These are phyloP conservation scores for Cephus spinipes DNA, from an alignment of 2,888 invertebrate species.

Conservation along the genomic window DNA sequence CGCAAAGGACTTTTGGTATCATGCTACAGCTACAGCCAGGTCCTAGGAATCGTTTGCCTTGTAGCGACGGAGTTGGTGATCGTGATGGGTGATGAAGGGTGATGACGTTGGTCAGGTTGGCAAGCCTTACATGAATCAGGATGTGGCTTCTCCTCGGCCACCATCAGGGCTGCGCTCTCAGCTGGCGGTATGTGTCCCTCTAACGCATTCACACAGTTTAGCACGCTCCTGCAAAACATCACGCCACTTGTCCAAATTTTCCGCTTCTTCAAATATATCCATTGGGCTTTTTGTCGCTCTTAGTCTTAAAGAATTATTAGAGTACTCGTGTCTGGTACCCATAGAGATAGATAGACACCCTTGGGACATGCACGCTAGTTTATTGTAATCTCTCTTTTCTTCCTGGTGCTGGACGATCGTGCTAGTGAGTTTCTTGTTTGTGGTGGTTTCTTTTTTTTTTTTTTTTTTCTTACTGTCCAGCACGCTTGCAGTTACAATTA, in stretches of 20 bases:
- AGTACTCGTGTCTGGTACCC: no score
- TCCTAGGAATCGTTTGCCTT: constrained; percentile 56
- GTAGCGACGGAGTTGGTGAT: constrained; percentile 46
- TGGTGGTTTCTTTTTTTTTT: no score
- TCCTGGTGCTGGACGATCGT: no score
- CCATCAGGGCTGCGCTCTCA: constrained; percentile 82
- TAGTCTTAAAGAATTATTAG: neutral
- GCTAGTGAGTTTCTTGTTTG: no score
- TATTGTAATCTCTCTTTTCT: neutral
- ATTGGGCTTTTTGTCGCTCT: constrained; percentile 4
- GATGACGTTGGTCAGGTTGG: constrained; percentile 52
- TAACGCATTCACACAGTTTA: constrained; percentile 94
- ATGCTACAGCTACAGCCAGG: constrained; percentile 42
- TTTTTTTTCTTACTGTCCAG: no score
- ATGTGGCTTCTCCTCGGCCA: constrained; percentile 82
- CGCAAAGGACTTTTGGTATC: constrained; percentile 21
- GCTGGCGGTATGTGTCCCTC: constrained; percentile 89
- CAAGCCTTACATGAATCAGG: constrained; percentile 83
- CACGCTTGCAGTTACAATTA: no score
- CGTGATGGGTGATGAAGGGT: constrained; percentile 43
- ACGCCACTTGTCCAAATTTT: constrained; percentile 62
- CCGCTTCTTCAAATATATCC: constrained; percentile 32
- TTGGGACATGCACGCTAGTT: neutral
- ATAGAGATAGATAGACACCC: no score
- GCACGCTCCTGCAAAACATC: constrained; percentile 86